A percentile compares a stretch with the other conserved stretches of the same genome.
Conservation (phyloP, 2,797 vertebrate genomes). For the Alauda arvensis region DNA sequence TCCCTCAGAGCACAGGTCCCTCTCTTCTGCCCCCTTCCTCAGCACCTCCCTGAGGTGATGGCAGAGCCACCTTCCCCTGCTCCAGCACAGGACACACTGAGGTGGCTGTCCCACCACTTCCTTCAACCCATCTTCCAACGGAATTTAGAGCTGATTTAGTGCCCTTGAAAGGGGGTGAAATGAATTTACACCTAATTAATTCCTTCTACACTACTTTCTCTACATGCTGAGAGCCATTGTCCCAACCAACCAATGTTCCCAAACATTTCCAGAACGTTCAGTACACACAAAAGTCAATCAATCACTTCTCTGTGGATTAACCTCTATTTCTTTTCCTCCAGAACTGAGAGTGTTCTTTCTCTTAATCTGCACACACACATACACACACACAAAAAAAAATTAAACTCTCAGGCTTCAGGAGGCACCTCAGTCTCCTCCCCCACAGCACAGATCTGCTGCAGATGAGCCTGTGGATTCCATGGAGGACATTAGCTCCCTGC, state of each 20-base stretch:
- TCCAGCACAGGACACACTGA: fast-evolving
- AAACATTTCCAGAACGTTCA: constrained; percentile 40
- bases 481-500: neutral
- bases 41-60: fast-evolving
- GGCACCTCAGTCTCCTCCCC: neutral
- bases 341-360: neutral
- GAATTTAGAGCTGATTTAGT: neutral
- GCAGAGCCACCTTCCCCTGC: neutral
- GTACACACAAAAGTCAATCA: constrained; percentile 42
- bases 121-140: neutral
- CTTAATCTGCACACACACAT: neutral
- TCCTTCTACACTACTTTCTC: neutral
- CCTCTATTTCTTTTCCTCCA: neutral
- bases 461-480: neutral
- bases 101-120: neutral
- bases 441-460: fast-evolving
- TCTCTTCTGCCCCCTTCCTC: neutral
- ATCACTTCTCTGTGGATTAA: constrained; percentile 7
- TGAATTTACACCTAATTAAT: constrained; percentile 15
- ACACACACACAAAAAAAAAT: neutral
- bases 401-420: neutral
- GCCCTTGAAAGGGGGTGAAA: neutral
- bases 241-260: neutral
- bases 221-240: neutral
- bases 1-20: fast-evolving